Conservation (phyloP, 92 coral and sea anemone genomes). For the Virgularia gustaviana region DNA sequence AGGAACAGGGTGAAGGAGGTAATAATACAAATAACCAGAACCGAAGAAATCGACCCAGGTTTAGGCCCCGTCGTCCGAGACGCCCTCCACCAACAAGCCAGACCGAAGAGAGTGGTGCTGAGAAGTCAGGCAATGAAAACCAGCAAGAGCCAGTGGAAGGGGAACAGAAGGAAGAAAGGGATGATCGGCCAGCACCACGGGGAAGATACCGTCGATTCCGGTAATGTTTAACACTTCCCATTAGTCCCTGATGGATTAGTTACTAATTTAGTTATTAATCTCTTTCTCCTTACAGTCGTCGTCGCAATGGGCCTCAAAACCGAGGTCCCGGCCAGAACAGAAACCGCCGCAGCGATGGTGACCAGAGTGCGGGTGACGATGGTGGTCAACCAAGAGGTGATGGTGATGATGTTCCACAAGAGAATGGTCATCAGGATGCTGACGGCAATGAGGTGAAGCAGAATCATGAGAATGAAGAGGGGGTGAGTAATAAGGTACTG, state of each 20-base stretch:
- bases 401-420: too few species aligned
- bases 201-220: slow-evolving; percentile 30
- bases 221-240: not conserved
- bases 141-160: slow-evolving; percentile 52
- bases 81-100: slow-evolving; percentile 69
- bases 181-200: not conserved
- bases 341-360: slow-evolving; percentile 14
- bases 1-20: slow-evolving; percentile 23
- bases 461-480: slow-evolving; percentile 17
- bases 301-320: slow-evolving; percentile 6
- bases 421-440: slow-evolving; percentile 17
- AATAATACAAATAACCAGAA: slow-evolving; percentile 13
- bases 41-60: slow-evolving; percentile 2
- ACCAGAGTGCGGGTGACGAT: slow-evolving; percentile 34
- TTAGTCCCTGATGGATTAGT: not conserved
- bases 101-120: slow-evolving; percentile 59
- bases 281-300: not conserved
- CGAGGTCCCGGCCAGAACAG: slow-evolving; percentile 1
- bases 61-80: slow-evolving; percentile 80
- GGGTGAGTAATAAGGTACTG: not conserved
- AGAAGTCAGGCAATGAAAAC: slow-evolving; percentile 62
- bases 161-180: slow-evolving; percentile 24
- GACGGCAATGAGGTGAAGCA: slow-evolving; percentile 16
- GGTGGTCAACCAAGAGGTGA: slow-evolving; percentile 26
- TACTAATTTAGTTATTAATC: not conserved